Percentiles rank a stretch among this genome's conserved stretches.
Evolutionary conservation across 2,797 vertebrate species (phyloP).

Genomic region (Hydrocynus forskahlii): DNA sequence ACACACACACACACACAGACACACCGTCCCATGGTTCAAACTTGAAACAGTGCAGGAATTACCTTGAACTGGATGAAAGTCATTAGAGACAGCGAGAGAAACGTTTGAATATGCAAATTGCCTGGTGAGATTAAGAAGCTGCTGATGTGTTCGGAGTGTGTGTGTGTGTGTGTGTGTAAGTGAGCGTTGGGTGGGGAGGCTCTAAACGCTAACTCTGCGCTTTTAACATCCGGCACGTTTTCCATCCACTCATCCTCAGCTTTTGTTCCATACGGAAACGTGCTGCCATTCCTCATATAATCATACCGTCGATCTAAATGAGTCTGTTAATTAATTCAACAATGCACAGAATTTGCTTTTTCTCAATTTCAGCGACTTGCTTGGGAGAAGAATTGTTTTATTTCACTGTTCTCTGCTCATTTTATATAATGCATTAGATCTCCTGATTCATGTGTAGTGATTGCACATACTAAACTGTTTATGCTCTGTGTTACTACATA

Average conservation of each 20-base stretch:
- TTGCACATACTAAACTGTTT: too few relatives aligned
- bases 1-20: slow-evolving; percentile 7
- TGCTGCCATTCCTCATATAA: slow-evolving; percentile 19
- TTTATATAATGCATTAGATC: background rate
- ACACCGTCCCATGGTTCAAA: slow-evolving; percentile 46
- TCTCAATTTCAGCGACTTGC: slow-evolving; percentile 31
- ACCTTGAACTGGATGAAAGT: slow-evolving; percentile 72
- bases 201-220: slow-evolving; percentile 32
- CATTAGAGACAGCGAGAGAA: slow-evolving; percentile 59
- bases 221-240: slow-evolving; percentile 36
- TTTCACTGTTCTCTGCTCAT: background rate
- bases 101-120: slow-evolving; percentile 50
- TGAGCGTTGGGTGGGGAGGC: slow-evolving; percentile 12
- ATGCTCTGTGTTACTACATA: too few relatives aligned
- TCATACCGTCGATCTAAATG: slow-evolving; percentile 45
- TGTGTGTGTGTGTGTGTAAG: slow-evolving; percentile 44
- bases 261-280: slow-evolving; percentile 40
- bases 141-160: slow-evolving; percentile 44
- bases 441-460: background rate
- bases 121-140: slow-evolving; percentile 33
- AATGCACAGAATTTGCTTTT: slow-evolving; percentile 1
- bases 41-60: slow-evolving; percentile 67
- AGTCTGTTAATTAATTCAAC: slow-evolving; percentile 52
- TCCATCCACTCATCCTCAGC: slow-evolving; percentile 12
- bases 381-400: background rate